phyloP scores from a whole-genome alignment of 2,113 vertebrate genomes.

The Ceyx melanurus region DNA sequence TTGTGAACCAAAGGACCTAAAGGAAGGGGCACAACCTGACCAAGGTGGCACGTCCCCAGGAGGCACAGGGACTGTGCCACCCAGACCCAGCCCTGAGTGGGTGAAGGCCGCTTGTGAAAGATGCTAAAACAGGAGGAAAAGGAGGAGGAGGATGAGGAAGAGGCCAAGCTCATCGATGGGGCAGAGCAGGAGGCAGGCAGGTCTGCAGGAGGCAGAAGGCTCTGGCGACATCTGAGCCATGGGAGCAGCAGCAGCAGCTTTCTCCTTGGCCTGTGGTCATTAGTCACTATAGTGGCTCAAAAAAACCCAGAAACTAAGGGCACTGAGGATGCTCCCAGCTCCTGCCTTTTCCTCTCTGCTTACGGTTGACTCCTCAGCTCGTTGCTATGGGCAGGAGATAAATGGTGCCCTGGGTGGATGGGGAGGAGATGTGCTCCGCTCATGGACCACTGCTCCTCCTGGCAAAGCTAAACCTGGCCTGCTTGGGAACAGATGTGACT shows the following conservation, averaged over 20 bases:
- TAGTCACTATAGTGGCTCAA: background rate
- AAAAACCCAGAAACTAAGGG: background rate
- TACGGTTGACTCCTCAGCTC: background rate
- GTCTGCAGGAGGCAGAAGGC: background rate
- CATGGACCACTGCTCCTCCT: fast-evolving
- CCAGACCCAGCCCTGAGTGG: background rate
- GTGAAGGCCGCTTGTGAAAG: background rate
- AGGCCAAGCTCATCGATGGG: too few relatives aligned
- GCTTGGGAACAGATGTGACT: background rate
- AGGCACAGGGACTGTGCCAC: background rate
- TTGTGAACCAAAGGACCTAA: background rate
- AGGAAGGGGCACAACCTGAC: background rate
- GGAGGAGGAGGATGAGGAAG: background rate
- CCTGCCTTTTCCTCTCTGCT: background rate
- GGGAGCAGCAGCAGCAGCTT: background rate
- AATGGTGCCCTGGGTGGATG: background rate
- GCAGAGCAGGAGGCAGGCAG: background rate
- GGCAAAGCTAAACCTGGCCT: background rate
- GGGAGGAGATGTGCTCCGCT: background rate
- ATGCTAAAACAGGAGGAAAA: background rate
- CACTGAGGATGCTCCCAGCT: background rate
- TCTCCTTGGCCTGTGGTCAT: background rate
- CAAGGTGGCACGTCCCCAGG: background rate
- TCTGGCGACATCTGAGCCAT: background rate
- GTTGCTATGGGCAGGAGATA: background rate